Base-by-base conservation (phyloP, 2,797 vertebrate species). In the Myiotriccus ornatus region DNA sequence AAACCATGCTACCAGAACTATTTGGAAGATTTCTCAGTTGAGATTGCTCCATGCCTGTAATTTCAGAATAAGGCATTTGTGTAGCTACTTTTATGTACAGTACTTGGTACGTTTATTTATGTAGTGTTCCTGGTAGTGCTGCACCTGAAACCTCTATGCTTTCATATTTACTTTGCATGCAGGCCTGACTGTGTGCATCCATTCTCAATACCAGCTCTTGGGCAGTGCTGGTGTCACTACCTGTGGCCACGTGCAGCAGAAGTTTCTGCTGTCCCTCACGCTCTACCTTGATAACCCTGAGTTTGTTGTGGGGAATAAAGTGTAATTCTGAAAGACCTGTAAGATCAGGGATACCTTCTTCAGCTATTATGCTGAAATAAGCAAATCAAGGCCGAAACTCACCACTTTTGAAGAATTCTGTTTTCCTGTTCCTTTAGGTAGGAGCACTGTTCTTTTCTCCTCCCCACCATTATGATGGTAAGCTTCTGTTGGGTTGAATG, bases 191-290 rank as follows among this genome's bases (percentile, higher is more conserved):
- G 7, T 64, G 39, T 46, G 50, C 14, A 12, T 41, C 34, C 10
- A 2, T 44, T 47, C 37, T 32, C 0, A 19, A 7, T 37, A 27
- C 32, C 56, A 23, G 39, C 32, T 4, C 52, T 9, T 12, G 10
- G 55, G 35, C 44, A 12, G 7, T 3, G 20, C 56, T 44, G 56
- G 16, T 49, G 52, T 30, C 35, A 1, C 35, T 49, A 50, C 67
- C 25, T 35, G 15, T 0, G 0, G 24, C 30, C 0, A 0, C 0
- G 0, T 12, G 75, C 20, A 3, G 14, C 25, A 27, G 19, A 7
- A 28, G 27, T 25, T 71, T 57, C 71, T 90, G 24, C 73, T 62
- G 49, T 35, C 46, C 65, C 39, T 69, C 43, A 5, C 0, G 0
- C 28, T 63, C 18, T 18, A 41, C 25, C 25, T 30, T 23, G n/a